These are phyloP conservation scores for Scomber scombrus DNA, from an alignment of 2,113 vertebrate genomes.

Conservation along the genomic window DNA sequence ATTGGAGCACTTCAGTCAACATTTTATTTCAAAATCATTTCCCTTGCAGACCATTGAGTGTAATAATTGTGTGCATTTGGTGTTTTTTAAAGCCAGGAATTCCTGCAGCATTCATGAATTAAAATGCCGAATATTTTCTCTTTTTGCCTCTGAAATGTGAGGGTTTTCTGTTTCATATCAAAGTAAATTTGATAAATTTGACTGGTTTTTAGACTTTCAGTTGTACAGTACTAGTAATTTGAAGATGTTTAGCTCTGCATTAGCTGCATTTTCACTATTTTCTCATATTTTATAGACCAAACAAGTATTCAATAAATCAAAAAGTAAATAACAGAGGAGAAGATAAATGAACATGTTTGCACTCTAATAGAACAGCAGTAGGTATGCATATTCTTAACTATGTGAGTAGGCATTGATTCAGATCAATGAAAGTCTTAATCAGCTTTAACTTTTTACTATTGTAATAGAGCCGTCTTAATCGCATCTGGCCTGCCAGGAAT, in stretches of 20 bases:
- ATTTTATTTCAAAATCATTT: neutral
- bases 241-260: neutral
- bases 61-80: neutral
- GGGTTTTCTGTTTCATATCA: neutral
- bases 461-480: neutral
- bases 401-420: neutral
- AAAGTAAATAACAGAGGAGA: neutral
- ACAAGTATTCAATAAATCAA: neutral
- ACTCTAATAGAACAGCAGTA: neutral
- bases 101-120: neutral
- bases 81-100: neutral
- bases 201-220: neutral
- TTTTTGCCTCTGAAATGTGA: neutral
- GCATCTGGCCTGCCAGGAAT: neutral
- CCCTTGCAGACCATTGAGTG: neutral
- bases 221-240: neutral
- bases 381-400: neutral
- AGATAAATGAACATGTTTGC: neutral
- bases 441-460: conserved; percentile 10
- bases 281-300: neutral
- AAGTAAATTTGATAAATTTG: too few species aligned
- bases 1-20: conserved; percentile 18
- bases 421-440: neutral
- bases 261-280: neutral
- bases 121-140: neutral